Base-by-base conservation (phyloP, 1,140 invertebrate species). In the Anastrepha ludens region DNA sequence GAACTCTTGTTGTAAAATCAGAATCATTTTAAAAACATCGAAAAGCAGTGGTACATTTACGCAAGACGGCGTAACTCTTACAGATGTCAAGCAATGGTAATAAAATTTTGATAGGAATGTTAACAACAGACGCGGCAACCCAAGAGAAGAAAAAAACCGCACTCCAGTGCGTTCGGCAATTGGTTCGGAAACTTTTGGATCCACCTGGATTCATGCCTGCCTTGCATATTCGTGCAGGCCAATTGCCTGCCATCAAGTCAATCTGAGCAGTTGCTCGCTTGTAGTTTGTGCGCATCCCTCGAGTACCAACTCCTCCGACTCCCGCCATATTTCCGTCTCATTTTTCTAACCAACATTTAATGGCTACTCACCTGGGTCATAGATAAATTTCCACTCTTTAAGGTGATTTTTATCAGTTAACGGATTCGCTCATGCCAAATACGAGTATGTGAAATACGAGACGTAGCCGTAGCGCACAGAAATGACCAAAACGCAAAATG, bases 361-460 rank as follows among this genome's bases (percentile, higher is more conserved):
- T 81, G 74, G 74, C 74, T 20, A 81, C 74, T 81, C 74, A 81
- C 74, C 44, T 81, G 44, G 47, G 74, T 81, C 74, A 58, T 58
- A 81, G 74, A 81, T 81, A 81, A 81, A 81, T 81, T 81, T 81
- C 47, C 50, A n/a, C 74, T 81, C 44, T 81, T 81, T 81, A 81
- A 81, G 74, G 74, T 81, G 74, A 81, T 81, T 81, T 81, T 81
- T 81, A 81, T 81, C 74, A 81, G 74, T 81, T 81, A 81, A 81
- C 74, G 74, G 74, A 55, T 81, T 50, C n/a, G 74, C 74, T 81
- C 74, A 81, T 58, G 55, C 74, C 74, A 81, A 81, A 81, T 81
- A 70, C 41, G 41, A 2, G 15, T 2, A 81, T 81, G 74, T 81
- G 74, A 81, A 81, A 81, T 55, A 81, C n/a, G 74, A 81, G 74